Base-by-base conservation (phyloP, 2,888 invertebrate species). In the Ecliptopera silaceata region DNA sequence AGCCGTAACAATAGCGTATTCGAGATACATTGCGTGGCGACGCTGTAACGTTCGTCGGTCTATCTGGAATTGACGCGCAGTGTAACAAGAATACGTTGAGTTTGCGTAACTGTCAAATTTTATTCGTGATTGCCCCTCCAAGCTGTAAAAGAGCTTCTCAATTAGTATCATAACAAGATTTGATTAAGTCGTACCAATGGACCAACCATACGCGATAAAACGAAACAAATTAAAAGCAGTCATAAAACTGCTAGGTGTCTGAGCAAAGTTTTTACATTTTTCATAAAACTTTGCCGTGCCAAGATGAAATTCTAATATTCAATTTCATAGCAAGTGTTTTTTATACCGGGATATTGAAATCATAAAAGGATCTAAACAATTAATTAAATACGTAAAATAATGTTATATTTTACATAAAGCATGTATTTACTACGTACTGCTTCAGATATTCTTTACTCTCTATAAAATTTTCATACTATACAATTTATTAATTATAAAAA, bases 241-340 rank as follows among this genome's bases (percentile, higher is more conserved):
- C 84, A 86, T 89, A 88, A 88, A 89, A 88, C 86, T 88, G 80
- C 39, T 80, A 84, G 87, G 86, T 88, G 88, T 86, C 86, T 86
- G 87, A 76, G 72, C 76, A 63, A 89, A 90, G 80, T 89, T 90
- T 89, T 84, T 84, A 88, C 88, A 90, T 90, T 88, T 89, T 89
- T 90, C 88, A 89, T 88, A 85, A 89, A 90, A 90, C 86, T 90
- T 89, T 68, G 71, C 74, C 76, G 72, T 66, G 77, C 79, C 78
- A 78, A 86, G 80, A 86, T 88, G 85, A 89, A 88, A 88, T 88
- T 86, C 83, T 89, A 87, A 89, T 88, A 89, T 90, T 88, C 84
- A 85, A 89, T 90, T 86, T 86, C 76, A 86, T 84, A 84, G 80
- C 80, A 81, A 86, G 81, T 82, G 80, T 82, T 84, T 82, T 79